Base-by-base conservation (phyloP, 2,113 vertebrate species). In the Limanda limanda region DNA sequence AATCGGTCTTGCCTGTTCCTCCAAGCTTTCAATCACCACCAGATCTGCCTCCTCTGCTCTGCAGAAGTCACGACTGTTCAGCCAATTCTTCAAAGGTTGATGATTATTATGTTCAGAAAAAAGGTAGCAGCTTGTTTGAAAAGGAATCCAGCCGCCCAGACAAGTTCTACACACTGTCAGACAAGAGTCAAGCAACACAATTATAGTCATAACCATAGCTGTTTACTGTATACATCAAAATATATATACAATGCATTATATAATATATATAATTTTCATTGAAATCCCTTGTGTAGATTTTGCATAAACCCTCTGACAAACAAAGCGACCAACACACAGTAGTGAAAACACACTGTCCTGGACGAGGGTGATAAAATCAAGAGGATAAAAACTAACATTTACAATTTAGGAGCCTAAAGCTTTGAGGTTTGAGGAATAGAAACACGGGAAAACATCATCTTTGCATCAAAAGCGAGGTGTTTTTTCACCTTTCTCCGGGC, bases 91-190 rank as follows among this genome's bases (percentile, higher is more conserved):
- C 90, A 82, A 75, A 0, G 0, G 27, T 0, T 0, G 9, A 9
- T 0, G 0, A 1, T 21, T 18, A 0, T 0, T 0, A 2, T 0
- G 0, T 1, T 59, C 0, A 0, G 0, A 0, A 45, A 90, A 86
- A 3, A 25, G 1, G 57, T 90, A 91, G 27, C 90, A 91, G 23
- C 51, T 76, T 0, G 76, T 84, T 40, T 76, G 74, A 52, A 91
- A 91, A 25, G 8, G 69, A 23, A 54, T 7, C 88, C 90, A 91
- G 24, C 6, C 55, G 0, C 86, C 66, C 63, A 23, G 51, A 42
- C 90, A 91, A 9, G 90, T 58, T 42, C 58, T 57, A 47, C 90
- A 91, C 64, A 70, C 89, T 90, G 82, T 0, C 4, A 10, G 24
- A 12, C 27, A 68, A 68, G 37, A 72, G 21, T 0, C 0, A 80